phyloP scores from a whole-genome alignment of 2,113 vertebrate genomes.

The Apteryx mantelli region DNA sequence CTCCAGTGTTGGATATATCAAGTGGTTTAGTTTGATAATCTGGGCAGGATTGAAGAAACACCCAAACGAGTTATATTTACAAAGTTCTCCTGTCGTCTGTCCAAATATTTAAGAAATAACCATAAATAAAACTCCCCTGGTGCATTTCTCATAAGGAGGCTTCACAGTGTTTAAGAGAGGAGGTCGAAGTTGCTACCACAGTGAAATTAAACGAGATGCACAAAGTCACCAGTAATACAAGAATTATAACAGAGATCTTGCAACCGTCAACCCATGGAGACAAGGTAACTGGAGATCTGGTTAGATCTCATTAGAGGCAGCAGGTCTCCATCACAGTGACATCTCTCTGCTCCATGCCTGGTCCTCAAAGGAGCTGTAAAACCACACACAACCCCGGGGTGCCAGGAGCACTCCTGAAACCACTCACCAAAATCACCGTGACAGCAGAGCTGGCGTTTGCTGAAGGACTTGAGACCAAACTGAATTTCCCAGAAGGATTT shows the following conservation, averaged over 20 bases:
- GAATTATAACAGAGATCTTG: not conserved
- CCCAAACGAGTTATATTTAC: not conserved
- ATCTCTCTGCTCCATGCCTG: not conserved
- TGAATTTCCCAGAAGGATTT: not conserved
- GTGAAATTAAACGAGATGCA: not conserved
- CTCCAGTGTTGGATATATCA: not conserved
- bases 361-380: not conserved
- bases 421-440: not conserved
- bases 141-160: not conserved
- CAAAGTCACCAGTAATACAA: not conserved
- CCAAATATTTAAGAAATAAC: not conserved
- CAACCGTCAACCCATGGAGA: not conserved
- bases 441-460: not conserved
- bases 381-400: rapidly evolving
- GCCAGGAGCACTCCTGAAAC: not conserved
- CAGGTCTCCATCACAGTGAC: not conserved
- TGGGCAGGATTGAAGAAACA: not conserved
- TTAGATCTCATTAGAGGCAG: not conserved
- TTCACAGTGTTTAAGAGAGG: not conserved
- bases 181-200: not conserved
- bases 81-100: not conserved
- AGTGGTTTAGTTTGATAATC: not conserved
- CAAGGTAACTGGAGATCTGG: not conserved
- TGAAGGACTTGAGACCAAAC: not conserved
- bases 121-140: not conserved